phyloP scores from a whole-genome alignment of 2,113 vertebrate genomes.

The Lepus timidus region DNA sequence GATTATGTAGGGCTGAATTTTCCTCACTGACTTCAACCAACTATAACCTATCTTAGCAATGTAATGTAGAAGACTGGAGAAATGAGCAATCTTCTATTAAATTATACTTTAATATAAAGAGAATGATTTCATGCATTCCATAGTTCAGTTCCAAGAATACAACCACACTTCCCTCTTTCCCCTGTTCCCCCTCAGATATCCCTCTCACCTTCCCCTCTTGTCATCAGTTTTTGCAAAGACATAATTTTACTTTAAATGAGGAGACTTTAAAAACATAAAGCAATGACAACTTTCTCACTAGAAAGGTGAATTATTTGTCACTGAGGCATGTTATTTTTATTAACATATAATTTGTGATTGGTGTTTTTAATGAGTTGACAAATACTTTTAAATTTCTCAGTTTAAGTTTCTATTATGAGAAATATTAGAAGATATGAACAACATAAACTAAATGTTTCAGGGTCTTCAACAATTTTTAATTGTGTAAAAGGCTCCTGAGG shows the following conservation, averaged over 20 bases:
- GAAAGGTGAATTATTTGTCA: background rate
- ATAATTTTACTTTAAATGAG: no score
- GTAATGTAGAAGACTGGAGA: background rate
- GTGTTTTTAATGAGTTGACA: background rate
- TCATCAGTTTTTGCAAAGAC: no score
- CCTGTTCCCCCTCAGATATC: no score
- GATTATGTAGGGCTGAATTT: background rate
- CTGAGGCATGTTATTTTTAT: slow-evolving; percentile 7
- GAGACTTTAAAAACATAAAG: background rate
- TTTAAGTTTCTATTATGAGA: background rate
- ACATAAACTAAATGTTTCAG: background rate
- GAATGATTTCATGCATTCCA: no score
- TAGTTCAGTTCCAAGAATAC: no score
- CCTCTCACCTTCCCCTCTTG: no score
- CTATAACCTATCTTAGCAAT: background rate
- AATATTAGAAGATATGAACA: background rate
- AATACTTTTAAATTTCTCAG: background rate
- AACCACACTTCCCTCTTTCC: no score
- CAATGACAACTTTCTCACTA: background rate
- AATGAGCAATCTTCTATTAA: background rate
- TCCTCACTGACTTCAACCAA: background rate
- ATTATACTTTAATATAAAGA: background rate
- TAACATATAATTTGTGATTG: background rate
- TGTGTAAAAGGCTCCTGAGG: background rate
- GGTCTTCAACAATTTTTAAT: background rate